phyloP scores from a whole-genome alignment of 2,888 invertebrate genomes.

The Villa cingulata region DNA sequence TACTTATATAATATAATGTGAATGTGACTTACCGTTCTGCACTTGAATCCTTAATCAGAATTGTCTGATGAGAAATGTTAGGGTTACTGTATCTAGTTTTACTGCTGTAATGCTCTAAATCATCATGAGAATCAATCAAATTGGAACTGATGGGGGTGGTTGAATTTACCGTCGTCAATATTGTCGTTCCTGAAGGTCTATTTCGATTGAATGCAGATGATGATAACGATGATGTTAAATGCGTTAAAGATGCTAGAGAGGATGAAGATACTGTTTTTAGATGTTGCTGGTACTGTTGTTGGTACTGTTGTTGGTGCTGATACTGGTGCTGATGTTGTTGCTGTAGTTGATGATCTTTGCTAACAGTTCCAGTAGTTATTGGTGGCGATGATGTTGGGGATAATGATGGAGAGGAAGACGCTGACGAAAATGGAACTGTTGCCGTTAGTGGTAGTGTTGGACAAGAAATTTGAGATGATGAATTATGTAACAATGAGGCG shows the following conservation, averaged over 20 bases:
- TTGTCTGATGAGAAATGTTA: not conserved
- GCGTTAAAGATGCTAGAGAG: too few relatives aligned
- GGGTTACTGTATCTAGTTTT: not conserved
- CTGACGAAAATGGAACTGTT: not conserved
- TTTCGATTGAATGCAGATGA: not conserved
- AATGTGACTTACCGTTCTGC: conserved; percentile 15
- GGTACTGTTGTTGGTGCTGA: not conserved
- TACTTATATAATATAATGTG: too few relatives aligned
- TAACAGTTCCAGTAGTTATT: not conserved
- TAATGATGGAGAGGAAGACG: not conserved
- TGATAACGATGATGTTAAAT: not conserved
- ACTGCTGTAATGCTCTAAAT: conserved; percentile 39
- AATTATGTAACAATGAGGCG: not conserved
- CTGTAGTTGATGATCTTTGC: not conserved
- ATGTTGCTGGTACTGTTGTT: not conserved
- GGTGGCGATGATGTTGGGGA: conserved; percentile 2
- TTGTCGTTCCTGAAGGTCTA: not conserved
- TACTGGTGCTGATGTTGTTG: not conserved
- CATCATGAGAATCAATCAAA: conserved; percentile 37
- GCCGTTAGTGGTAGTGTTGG: not conserved
- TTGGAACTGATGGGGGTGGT: conserved; percentile 11
- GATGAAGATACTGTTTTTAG: not conserved
- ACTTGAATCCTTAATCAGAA: conserved; percentile 12
- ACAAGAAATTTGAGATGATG: not conserved
- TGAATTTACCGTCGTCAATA: conserved; percentile 2